These are phyloP conservation scores for Muraenolepis orangiensis DNA, from an alignment of 2,797 vertebrate species.

Conservation along the genomic window DNA sequence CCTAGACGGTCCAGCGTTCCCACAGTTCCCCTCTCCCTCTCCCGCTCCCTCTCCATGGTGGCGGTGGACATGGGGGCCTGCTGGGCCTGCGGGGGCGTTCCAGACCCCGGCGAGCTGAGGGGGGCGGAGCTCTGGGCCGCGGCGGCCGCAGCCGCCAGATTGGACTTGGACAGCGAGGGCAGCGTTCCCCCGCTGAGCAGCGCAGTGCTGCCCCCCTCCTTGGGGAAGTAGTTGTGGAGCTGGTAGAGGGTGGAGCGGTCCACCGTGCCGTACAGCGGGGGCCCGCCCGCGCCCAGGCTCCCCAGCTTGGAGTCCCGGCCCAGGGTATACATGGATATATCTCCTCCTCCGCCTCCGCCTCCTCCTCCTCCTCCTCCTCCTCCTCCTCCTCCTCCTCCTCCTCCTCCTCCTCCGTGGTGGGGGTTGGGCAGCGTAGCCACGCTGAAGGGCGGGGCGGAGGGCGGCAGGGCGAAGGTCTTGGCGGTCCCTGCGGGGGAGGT, in stretches of 20 bases:
- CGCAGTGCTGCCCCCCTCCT: constrained; percentile 67
- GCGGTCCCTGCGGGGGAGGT: constrained; percentile 74
- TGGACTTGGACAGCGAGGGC: constrained; percentile 80
- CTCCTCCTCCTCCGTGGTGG: constrained; percentile 72
- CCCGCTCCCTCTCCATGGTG: constrained; percentile 77
- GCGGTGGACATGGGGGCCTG: constrained; percentile 68
- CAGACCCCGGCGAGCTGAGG: constrained; percentile 68
- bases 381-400: constrained; percentile 53
- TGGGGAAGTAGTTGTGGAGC: constrained; percentile 91
- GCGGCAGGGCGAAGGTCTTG: constrained; percentile 74
- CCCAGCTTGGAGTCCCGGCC: constrained; percentile 73
- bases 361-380: constrained; percentile 70
- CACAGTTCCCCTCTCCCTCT: constrained; percentile 70
- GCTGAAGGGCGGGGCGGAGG: constrained; percentile 79
- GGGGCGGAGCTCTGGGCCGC: constrained; percentile 66
- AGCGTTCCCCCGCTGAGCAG: constrained; percentile 69
- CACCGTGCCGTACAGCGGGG: constrained; percentile 73
- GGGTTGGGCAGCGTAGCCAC: constrained; percentile 87
- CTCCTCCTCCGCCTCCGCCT: constrained; percentile 64
- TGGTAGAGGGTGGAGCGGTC: constrained; percentile 83
- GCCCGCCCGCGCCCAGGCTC: constrained; percentile 64
- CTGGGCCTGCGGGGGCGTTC: constrained; percentile 30
- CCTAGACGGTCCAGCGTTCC: constrained; percentile 77
- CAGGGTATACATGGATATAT: constrained; percentile 83
- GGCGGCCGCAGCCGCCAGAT: constrained; percentile 70